phyloP scores from a whole-genome alignment of 2,888 invertebrate species.

The Auanema sp. region DNA sequence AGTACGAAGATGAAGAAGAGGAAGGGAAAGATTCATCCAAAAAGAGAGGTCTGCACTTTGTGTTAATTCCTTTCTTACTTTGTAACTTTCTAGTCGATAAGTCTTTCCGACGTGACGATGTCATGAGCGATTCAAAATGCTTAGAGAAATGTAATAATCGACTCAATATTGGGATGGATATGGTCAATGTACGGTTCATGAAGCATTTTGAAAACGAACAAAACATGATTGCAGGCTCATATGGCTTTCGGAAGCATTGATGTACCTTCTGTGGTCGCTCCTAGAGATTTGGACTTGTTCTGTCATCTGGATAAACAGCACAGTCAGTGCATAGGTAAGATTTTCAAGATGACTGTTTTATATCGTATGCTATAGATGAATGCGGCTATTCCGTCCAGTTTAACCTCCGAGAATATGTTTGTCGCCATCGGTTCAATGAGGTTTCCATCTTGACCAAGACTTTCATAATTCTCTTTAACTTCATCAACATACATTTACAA shows the following conservation, averaged over 20 bases:
- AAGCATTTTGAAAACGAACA: background rate
- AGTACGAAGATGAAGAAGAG: conserved; percentile 41
- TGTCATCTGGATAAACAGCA: conserved; percentile 59
- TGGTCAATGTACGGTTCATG: conserved; percentile 56
- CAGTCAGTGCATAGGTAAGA: conserved; percentile 39
- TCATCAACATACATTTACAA: background rate
- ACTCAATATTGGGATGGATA: conserved; percentile 59
- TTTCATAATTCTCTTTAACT: background rate
- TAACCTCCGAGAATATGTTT: conserved; percentile 62
- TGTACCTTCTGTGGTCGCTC: conserved; percentile 59
- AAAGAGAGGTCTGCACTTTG: background rate
- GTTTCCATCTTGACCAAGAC: conserved; percentile 24
- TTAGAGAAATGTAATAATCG: conserved; percentile 57
- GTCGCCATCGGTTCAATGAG: conserved; percentile 49
- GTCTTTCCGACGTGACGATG: conserved; percentile 40
- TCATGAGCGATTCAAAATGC: conserved; percentile 56
- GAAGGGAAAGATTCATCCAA: background rate
- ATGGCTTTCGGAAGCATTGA: conserved; percentile 62
- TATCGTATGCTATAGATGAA: conserved; percentile 43
- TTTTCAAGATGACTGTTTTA: background rate
- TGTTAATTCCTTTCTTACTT: background rate
- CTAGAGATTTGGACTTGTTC: conserved; percentile 55
- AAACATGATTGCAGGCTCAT: conserved; percentile 51
- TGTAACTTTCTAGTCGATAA: conserved; percentile 34
- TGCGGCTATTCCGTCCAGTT: conserved; percentile 63